These are phyloP conservation scores for Brachionus sp. DNA, from an alignment of 1,140 invertebrate species.

Conservation along the genomic window DNA sequence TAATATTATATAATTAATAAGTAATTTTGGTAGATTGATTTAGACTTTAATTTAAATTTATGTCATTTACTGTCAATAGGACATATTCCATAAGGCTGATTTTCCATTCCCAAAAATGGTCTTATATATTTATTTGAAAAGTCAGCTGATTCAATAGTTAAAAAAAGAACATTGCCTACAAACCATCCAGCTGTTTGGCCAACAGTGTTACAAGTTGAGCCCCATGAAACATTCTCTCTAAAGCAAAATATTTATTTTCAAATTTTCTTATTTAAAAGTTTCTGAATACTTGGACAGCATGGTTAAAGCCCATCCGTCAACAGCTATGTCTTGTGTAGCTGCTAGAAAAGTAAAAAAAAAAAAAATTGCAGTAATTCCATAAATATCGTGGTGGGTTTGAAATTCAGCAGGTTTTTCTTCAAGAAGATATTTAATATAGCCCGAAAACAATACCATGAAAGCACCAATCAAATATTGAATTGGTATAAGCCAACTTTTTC, in stretches of 20 bases:
- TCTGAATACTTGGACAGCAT: conserved; percentile 69
- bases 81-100: conserved; percentile 10
- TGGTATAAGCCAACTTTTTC: conserved; percentile 96
- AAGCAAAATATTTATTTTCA: conserved; percentile 27
- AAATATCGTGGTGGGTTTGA: background rate
- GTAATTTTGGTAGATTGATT: too few species aligned
- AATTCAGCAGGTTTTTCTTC: conserved; percentile 7
- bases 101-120: background rate
- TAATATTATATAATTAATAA: too few species aligned
- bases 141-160: conserved; percentile 88
- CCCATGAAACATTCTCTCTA: conserved; percentile 87
- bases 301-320: conserved; percentile 98
- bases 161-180: conserved; percentile 91
- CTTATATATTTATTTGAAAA: conserved; percentile 62
- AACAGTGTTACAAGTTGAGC: conserved; percentile 96
- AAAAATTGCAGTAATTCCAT: conserved; percentile 75
- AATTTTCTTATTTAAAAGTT: background rate
- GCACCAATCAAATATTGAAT: conserved; percentile 69
- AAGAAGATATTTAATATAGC: conserved; percentile 15
- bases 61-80: conserved; percentile 29
- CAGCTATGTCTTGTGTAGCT: conserved; percentile 99
- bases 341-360: conserved; percentile 77
- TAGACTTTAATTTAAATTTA: too few species aligned
- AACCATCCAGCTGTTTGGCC: conserved; percentile 99
- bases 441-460: conserved; percentile 60